Base-by-base conservation (phyloP, 2,888 invertebrate species). In the Koerneria pararmatus region DNA sequence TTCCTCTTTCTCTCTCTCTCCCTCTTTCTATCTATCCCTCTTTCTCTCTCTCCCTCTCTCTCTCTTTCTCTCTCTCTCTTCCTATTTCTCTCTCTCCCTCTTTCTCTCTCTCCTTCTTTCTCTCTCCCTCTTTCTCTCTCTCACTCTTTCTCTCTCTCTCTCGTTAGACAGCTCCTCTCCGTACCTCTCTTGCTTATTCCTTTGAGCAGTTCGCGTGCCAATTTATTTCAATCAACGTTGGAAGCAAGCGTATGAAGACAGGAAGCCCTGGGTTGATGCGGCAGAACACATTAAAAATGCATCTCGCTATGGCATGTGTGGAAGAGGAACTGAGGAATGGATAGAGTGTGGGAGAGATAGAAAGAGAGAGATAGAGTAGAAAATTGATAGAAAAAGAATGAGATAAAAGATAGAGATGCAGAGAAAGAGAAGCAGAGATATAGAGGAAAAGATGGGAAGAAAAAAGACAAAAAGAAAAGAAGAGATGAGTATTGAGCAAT, bases 401-500 rank as follows among this genome's bases (percentile, higher is more conserved):
- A n/a, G n/a, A n/a, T n/a, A n/a, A n/a, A n/a, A n/a, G n/a, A n/a
- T n/a, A n/a, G n/a, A n/a, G n/a, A n/a, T n/a, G n/a, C n/a, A n/a
- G n/a, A n/a, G n/a, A n/a, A n/a, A n/a, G n/a, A n/a, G n/a, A n/a
- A n/a, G n/a, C n/a, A n/a, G n/a, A n/a, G n/a, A n/a, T n/a, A n/a
- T n/a, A n/a, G n/a, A n/a, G n/a, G n/a, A n/a, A n/a, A n/a, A n/a
- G n/a, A n/a, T n/a, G n/a, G n/a, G n/a, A n/a, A n/a, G n/a, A n/a
- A n/a, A n/a, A n/a, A n/a, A n/a, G n/a, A n/a, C n/a, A n/a, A n/a
- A n/a, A n/a, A n/a, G n/a, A n/a, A n/a, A n/a, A n/a, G n/a, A 60
- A 48, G 60, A 60, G 29, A 41, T 34, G 34, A 57, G 11, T 56
- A n/a, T n/a, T n/a, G n/a, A n/a, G n/a, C n/a, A n/a, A n/a, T n/a